Conservation (phyloP, 92 coral and sea anemone genomes). For the Zoanthus solanderi region DNA sequence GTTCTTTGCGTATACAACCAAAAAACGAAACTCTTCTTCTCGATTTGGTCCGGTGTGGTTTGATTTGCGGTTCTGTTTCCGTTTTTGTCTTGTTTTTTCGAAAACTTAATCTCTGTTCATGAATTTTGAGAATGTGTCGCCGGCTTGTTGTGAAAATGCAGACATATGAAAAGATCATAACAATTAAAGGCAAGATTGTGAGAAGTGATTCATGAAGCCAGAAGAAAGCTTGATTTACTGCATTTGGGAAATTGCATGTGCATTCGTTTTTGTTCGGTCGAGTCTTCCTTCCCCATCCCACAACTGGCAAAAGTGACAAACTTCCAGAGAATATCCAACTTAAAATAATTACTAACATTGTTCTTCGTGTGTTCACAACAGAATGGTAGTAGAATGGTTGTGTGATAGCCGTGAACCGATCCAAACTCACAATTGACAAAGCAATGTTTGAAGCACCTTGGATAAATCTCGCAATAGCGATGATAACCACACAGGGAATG, state of each 20-base stretch:
- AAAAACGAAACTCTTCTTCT: constrained; percentile 36
- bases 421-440: constrained; percentile 34
- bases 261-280: not conserved
- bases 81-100: not conserved
- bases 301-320: constrained; percentile 6
- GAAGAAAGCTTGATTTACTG: constrained; percentile 28
- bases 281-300: constrained; percentile 19
- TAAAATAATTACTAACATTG: not conserved
- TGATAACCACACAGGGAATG: constrained; percentile 23
- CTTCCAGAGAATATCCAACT: constrained; percentile 10
- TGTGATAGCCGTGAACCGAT: constrained; percentile 34
- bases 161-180: constrained; percentile 26
- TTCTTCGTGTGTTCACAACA: constrained; percentile 26
- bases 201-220: constrained; percentile 37
- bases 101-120: constrained; percentile 38
- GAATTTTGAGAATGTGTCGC: constrained; percentile 49
- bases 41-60: constrained; percentile 2
- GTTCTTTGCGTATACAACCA: constrained; percentile 40
- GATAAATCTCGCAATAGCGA: not conserved
- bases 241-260: constrained; percentile 11
- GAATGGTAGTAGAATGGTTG: constrained; percentile 33
- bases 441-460: constrained; percentile 41
- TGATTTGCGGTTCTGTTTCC: not conserved
- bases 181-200: constrained; percentile 14
- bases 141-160: constrained; percentile 42